Percentiles rank a stretch among this genome's conserved stretches.
These are phyloP conservation scores for Drosophila obscura DNA, from an alignment of 1,140 invertebrate species.

Conservation along the genomic window DNA sequence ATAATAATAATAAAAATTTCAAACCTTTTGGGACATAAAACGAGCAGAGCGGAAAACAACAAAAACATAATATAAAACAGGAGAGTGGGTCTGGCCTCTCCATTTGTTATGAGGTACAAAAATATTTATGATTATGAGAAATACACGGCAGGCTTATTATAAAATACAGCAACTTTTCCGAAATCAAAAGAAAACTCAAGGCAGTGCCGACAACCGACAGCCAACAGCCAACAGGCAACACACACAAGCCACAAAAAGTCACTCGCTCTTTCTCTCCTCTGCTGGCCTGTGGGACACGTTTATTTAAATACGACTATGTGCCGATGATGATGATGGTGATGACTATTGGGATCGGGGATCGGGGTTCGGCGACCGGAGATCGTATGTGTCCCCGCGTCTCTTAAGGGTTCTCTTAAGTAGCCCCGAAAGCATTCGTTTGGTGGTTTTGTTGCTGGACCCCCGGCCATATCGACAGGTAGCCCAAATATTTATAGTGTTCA, in stretches of 20 bases:
- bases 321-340: slow-evolving; percentile 22
- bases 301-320: slow-evolving; percentile 64
- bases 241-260: too few species aligned
- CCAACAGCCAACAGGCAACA: slow-evolving; percentile 32
- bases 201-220: slow-evolving; percentile 55
- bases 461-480: slow-evolving; percentile 77
- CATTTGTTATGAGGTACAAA: slow-evolving; percentile 56
- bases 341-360: slow-evolving; percentile 24
- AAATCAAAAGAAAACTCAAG: slow-evolving; percentile 77
- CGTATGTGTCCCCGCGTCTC: slow-evolving; percentile 40
- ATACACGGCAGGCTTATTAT: slow-evolving; percentile 76
- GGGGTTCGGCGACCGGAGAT: background rate
- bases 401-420: slow-evolving; percentile 68
- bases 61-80: slow-evolving; percentile 5
- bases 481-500: slow-evolving; percentile 82
- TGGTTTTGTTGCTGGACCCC: slow-evolving; percentile 10
- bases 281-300: slow-evolving; percentile 25
- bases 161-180: slow-evolving; percentile 80
- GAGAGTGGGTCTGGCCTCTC: slow-evolving; percentile 26
- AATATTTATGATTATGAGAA: slow-evolving; percentile 82
- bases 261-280: too few species aligned
- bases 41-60: slow-evolving; percentile 33
- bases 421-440: slow-evolving; percentile 27
- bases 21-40: slow-evolving; percentile 51
- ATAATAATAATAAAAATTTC: slow-evolving; percentile 61